Conservation (phyloP, 2,113 vertebrate species). For the Burhinus bistriatus region DNA sequence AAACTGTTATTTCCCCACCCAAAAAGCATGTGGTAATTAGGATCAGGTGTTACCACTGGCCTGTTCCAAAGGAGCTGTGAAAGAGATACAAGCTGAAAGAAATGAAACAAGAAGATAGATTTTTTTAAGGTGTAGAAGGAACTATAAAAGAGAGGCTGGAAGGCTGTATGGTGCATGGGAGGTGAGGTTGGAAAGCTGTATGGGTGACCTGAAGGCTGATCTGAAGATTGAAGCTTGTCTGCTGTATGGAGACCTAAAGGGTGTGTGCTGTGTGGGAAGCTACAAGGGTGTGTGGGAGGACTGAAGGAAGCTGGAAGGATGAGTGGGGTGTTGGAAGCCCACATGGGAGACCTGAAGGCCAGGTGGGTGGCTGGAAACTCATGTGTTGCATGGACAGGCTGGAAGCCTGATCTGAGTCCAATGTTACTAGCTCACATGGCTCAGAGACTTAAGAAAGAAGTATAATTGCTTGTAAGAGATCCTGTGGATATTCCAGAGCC, state of each 20-base stretch:
- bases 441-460: neutral
- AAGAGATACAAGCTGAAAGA: neutral
- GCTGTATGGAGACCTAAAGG: neutral
- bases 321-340: neutral
- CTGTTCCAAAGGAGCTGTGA: neutral
- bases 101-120: neutral
- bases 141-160: neutral
- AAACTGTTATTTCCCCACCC: neutral
- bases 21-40: neutral
- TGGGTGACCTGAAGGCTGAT: neutral
- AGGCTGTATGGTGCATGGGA: too few species aligned
- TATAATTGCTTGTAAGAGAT: neutral
- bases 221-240: neutral
- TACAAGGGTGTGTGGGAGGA: too few species aligned
- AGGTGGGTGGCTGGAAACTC: neutral
- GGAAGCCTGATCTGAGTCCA: neutral
- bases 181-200: neutral
- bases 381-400: accelerated
- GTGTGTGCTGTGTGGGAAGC: neutral
- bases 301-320: neutral
- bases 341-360: neutral
- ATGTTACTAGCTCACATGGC: neutral
- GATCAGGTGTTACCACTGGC: neutral
- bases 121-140: too few species aligned
- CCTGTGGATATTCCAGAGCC: neutral